Evolutionary conservation across 2,797 vertebrate genomes (phyloP).

Genomic region (Thripadectes ignobilis): DNA sequence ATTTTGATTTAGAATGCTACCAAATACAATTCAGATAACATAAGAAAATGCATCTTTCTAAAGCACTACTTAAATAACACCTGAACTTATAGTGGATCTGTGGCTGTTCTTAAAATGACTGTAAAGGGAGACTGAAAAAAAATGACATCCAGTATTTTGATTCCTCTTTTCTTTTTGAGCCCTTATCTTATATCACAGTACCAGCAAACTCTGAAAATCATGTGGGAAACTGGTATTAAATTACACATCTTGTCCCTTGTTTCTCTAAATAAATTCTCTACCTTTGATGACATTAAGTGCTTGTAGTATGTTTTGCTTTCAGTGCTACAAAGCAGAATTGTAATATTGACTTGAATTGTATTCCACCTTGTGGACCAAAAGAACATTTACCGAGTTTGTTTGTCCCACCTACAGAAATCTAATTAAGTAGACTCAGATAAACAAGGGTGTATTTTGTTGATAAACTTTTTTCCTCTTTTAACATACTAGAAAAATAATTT

Average conservation of each 20-base stretch:
- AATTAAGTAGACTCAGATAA: not conserved
- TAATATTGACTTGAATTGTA: not conserved
- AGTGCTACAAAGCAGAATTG: not conserved
- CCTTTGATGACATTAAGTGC: not conserved
- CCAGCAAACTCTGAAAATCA: not conserved
- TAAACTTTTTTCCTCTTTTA: not conserved
- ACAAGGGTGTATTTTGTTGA: not conserved
- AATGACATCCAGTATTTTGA: not conserved
- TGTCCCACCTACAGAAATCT: not conserved
- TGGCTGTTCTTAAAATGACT: not conserved
- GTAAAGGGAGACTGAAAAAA: not conserved
- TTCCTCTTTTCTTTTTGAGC: not conserved
- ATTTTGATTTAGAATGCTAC: not conserved
- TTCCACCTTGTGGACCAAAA: slow-evolving; percentile 40
- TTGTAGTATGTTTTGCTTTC: not conserved
- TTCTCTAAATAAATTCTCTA: not conserved
- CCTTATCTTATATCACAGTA: not conserved
- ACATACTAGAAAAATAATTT: fast-evolving
- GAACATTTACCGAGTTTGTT: not conserved
- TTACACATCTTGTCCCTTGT: not conserved
- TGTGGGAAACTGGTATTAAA: not conserved
- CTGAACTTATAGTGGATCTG: not conserved
- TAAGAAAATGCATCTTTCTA: not conserved
- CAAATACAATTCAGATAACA: not conserved
- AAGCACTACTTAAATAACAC: not conserved